These are phyloP conservation scores for Brachionus angularis DNA, from an alignment of 1,140 invertebrate species.

Conservation along the genomic window DNA sequence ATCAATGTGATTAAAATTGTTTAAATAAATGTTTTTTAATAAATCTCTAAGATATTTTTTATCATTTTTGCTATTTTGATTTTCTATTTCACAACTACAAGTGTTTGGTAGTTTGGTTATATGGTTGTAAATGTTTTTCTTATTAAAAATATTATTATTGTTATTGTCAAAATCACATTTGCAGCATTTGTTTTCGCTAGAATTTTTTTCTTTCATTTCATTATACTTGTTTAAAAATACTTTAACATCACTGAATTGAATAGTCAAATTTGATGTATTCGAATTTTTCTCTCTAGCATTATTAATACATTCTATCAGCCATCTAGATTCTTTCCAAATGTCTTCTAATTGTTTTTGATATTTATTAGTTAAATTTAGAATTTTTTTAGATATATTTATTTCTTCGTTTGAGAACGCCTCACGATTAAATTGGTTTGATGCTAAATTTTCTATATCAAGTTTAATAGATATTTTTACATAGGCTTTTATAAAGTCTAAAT, in stretches of 20 bases:
- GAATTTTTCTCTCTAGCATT: constrained; percentile 74
- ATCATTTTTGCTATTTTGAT: too few relatives aligned
- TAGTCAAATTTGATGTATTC: not conserved
- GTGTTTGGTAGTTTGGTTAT: constrained; percentile 5
- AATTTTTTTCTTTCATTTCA: not conserved
- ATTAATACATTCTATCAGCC: constrained; percentile 88
- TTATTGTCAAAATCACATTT: constrained; percentile 1
- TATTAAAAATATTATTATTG: not conserved
- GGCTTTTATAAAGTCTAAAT: constrained; percentile 21
- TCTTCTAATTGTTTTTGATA: constrained; percentile 55
- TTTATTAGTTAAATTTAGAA: constrained; percentile 66
- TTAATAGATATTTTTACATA: constrained; percentile 30
- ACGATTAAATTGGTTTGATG: constrained; percentile 18
- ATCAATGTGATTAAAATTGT: constrained; percentile 36
- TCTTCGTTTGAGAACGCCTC: constrained; percentile 83
- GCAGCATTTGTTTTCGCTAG: too few relatives aligned
- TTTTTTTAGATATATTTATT: constrained; percentile 75
- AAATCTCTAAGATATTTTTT: too few relatives aligned
- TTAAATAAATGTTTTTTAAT: too few relatives aligned
- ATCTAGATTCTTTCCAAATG: constrained; percentile 84
- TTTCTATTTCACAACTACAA: not conserved
- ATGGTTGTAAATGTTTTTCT: constrained; percentile 28
- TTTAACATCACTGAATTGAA: not conserved
- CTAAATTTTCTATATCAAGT: constrained; percentile 45
- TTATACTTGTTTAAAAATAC: not conserved